phyloP scores from a whole-genome alignment of 2,888 invertebrate genomes.

The Gandaritis pyraliata region DNA sequence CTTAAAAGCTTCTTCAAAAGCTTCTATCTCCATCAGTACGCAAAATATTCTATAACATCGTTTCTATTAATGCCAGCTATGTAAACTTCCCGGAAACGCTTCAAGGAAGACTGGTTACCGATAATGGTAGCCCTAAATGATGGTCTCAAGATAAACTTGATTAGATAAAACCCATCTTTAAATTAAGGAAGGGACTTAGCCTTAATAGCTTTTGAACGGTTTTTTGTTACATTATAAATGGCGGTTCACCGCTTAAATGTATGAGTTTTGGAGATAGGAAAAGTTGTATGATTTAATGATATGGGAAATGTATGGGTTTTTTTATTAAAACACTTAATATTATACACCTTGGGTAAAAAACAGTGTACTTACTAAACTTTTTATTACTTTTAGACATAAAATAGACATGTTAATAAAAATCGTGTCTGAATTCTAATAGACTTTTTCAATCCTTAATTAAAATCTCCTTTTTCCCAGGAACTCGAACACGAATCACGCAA shows the following conservation, averaged over 20 bases:
- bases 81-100: constrained; percentile 45
- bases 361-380: too few relatives aligned
- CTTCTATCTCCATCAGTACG: constrained; percentile 23
- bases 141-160: constrained; percentile 56
- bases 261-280: constrained; percentile 31
- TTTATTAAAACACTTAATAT: too few relatives aligned
- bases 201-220: constrained; percentile 48
- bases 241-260: constrained; percentile 35
- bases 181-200: constrained; percentile 47
- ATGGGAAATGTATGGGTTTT: constrained; percentile 20
- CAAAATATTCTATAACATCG: constrained; percentile 27
- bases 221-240: constrained; percentile 46
- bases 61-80: constrained; percentile 44
- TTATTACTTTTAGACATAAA: too few relatives aligned
- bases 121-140: constrained; percentile 51
- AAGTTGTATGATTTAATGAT: constrained; percentile 38
- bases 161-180: constrained; percentile 54
- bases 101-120: constrained; percentile 49
- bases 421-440: neutral
- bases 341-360: too few relatives aligned
- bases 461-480: constrained; percentile 45
- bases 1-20: neutral
- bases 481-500: constrained; percentile 49
- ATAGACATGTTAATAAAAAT: neutral
- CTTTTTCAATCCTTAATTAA: neutral